Evolutionary conservation across 2,797 vertebrate species (phyloP).

Genomic region (Helarctos malayanus): DNA sequence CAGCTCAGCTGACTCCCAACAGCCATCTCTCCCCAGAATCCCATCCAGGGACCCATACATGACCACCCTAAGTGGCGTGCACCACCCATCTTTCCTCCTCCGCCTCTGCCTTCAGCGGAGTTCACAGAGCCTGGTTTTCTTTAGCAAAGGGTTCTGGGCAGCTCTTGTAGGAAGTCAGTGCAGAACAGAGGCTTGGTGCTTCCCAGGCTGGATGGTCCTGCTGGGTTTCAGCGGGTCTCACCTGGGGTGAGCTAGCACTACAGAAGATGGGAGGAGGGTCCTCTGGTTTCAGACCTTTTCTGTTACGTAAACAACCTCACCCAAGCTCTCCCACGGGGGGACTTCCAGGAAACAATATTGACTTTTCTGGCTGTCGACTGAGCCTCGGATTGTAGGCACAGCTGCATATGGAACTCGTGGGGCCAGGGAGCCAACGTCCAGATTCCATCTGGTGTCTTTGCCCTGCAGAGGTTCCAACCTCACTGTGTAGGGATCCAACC

Average conservation of each 20-base stretch:
- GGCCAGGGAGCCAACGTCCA: not conserved
- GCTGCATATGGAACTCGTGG: accelerated
- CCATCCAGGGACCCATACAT: accelerated
- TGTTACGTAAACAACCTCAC: not conserved
- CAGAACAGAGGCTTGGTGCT: not conserved
- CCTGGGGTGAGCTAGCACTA: accelerated
- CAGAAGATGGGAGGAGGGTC: not conserved
- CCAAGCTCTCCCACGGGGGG: not conserved
- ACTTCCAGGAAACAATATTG: not conserved
- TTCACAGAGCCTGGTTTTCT: not conserved
- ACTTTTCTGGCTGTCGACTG: not conserved
- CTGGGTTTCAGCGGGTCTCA: no score
- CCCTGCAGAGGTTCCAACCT: not conserved
- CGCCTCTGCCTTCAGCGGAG: not conserved
- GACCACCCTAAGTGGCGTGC: no score
- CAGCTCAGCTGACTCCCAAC: not conserved
- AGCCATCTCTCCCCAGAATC: not conserved
- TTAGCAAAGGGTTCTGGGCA: not conserved
- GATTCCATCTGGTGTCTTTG: not conserved
- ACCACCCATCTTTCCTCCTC: not conserved
- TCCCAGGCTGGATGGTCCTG: accelerated
- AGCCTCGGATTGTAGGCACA: not conserved
- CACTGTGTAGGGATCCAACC: not conserved
- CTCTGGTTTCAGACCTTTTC: not conserved
- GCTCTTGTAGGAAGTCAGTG: not conserved